Base-by-base conservation (phyloP, 2,888 invertebrate species). In the Calliscelio sp. region DNA sequence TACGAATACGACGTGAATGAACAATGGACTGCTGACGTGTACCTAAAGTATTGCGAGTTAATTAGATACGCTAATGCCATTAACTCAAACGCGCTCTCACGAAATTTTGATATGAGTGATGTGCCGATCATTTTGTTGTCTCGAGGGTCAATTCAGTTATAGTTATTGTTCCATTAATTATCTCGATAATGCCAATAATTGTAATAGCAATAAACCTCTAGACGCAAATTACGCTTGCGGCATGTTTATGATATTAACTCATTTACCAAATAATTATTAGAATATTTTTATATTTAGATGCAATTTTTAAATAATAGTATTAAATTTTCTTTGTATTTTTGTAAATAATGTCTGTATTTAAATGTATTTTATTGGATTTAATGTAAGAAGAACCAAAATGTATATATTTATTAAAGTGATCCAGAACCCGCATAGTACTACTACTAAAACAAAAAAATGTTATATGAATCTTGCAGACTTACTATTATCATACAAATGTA, bases 11-110 rank as follows among this genome's bases (percentile, higher is more conserved):
- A 87, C 87, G 87, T 87, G 85, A 87, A 89, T 88, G 87, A 90
- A 91, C 89, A 89, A 89, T 90, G 87, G 87, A 86, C 87, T 84
- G 84, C 65, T 24, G 73, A 68, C 77, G 55, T 57, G 32, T 85
- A 86, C 87, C 86, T 87, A 89, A 90, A 90, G 88, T 88, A 87
- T 89, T 89, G 89, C 88, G 87, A 89, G 91, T 91, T 92, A 92
- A 92, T 92, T 91, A 92, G 89, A 84, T 88, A 89, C n/a, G 46
- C 87, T 87, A 89, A 89, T 89, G 88, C 89, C 87, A 89, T 90
- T 91, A 91, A 89, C 90, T 63, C 70, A 63, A 32, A 28, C 68
- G 24, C 7, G 22, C 38, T 59, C 44, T 53, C 70, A 32, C 70
- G 70, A 53, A 75, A 75, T 70, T 81, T 75, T 70, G 70, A 75